Evolutionary conservation across 2,113 vertebrate genomes (phyloP).

Genomic region (Antechinus flavipes): DNA sequence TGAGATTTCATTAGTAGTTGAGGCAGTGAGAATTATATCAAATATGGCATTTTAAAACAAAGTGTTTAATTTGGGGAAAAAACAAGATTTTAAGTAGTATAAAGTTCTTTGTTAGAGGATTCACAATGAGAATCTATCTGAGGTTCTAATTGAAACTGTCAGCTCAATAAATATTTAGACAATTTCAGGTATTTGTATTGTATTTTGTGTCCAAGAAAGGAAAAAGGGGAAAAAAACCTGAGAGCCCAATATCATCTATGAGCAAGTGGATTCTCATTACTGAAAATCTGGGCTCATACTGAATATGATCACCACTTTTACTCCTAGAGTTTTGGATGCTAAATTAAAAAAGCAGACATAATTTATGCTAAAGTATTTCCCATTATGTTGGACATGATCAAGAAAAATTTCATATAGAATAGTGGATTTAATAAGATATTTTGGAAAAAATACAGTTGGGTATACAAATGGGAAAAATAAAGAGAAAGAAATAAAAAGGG

Average conservation of each 20-base stretch:
- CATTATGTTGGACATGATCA: neutral
- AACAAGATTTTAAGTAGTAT: neutral
- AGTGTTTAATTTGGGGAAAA: neutral
- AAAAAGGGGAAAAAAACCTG: neutral
- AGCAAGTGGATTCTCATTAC: neutral
- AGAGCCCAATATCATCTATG: neutral
- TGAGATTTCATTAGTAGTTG: too few species aligned
- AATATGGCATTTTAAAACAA: neutral
- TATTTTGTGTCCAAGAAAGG: neutral
- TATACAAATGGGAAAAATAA: too few species aligned
- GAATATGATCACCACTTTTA: neutral
- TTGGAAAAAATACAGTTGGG: neutral
- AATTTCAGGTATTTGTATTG: neutral
- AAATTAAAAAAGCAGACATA: neutral
- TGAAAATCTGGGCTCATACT: neutral
- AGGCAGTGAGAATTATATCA: neutral
- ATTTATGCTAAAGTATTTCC: neutral
- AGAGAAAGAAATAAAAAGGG: too few species aligned
- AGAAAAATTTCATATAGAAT: neutral
- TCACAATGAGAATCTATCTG: neutral
- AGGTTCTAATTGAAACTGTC: neutral
- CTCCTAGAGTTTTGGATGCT: neutral
- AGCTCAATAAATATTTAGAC: neutral
- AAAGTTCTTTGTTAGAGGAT: neutral
- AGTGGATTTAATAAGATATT: neutral